phyloP scores from a whole-genome alignment of 2,113 vertebrate genomes.

The Phyllopteryx taeniolatus region DNA sequence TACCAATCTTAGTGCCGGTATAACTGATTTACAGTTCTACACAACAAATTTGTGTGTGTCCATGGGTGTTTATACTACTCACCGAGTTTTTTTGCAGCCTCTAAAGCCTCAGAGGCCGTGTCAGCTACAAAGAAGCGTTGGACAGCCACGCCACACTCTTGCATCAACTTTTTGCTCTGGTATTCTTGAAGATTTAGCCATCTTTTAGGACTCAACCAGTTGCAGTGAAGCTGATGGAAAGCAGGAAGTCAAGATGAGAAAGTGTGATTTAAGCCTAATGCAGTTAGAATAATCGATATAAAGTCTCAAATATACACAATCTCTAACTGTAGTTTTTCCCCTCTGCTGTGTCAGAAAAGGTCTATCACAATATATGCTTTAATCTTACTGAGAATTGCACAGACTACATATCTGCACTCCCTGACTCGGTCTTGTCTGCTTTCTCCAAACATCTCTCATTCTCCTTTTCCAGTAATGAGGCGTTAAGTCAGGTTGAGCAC shows the following conservation, averaged over 20 bases:
- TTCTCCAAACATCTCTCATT: not conserved
- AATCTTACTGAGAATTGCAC: slow-evolving; percentile 14
- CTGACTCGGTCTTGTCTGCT: not conserved
- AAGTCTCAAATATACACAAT: not conserved
- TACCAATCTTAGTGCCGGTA: not conserved
- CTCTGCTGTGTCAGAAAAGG: not conserved
- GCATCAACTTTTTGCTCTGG: slow-evolving; percentile 99
- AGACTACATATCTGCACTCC: slow-evolving; percentile 21
- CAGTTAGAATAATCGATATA: not conserved
- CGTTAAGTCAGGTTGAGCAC: slow-evolving; percentile 43
- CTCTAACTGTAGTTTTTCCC: slow-evolving; percentile 14
- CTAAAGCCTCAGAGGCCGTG: slow-evolving; percentile 84
- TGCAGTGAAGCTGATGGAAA: slow-evolving; percentile 63
- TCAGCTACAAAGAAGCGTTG: slow-evolving; percentile 93
- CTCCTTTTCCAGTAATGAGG: slow-evolving; percentile 52
- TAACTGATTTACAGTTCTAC: not conserved
- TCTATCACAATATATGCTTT: slow-evolving; percentile 14
- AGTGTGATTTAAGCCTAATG: not conserved
- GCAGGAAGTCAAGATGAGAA: not conserved
- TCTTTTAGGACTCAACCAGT: slow-evolving; percentile 81
- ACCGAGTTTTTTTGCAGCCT: slow-evolving; percentile 93
- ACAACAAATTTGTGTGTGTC: not conserved
- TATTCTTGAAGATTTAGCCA: slow-evolving; percentile 98
- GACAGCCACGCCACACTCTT: slow-evolving; percentile 89
- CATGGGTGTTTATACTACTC: slow-evolving; percentile 61